Conservation (phyloP, 2,797 vertebrate genomes). For the Tenualosa thibaudeaui region DNA sequence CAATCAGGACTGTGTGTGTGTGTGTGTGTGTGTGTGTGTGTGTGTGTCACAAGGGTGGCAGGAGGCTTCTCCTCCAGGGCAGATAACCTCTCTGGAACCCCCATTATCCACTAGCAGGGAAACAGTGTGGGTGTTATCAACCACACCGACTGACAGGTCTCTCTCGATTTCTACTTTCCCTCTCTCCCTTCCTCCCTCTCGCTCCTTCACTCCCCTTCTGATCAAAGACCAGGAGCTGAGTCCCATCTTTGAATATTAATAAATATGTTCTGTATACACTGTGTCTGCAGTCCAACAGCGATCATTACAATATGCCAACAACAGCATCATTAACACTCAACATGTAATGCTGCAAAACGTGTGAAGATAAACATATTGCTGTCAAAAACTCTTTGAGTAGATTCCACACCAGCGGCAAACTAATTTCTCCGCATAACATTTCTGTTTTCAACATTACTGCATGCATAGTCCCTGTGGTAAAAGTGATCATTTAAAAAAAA, state of each 20-base stretch:
- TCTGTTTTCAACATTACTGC: not conserved
- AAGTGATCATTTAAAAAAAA: not conserved
- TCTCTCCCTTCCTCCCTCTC: not conserved
- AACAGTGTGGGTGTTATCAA: conserved; percentile 47
- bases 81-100: conserved; percentile 57
- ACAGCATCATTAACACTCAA: not conserved
- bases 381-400: not conserved
- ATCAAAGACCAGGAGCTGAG: conserved; percentile 2
- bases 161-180: conserved; percentile 27
- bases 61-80: conserved; percentile 34
- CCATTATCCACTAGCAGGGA: conserved; percentile 51
- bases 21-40: not conserved
- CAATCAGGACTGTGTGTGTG: not conserved
- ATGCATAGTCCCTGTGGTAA: not conserved
- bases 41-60: conserved; percentile 7
- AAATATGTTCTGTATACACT: not conserved
- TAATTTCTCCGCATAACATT: not conserved
- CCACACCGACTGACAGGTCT: conserved; percentile 15
- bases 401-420: not conserved
- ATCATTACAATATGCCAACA: not conserved
- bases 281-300: not conserved
- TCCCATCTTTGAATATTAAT: not conserved
- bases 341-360: not conserved
- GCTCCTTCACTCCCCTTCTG: not conserved
- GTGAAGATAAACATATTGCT: not conserved